Percentiles rank a stretch among this genome's conserved stretches.
Conservation (phyloP, 2,888 invertebrate genomes). For the Abrostola triplasia region DNA sequence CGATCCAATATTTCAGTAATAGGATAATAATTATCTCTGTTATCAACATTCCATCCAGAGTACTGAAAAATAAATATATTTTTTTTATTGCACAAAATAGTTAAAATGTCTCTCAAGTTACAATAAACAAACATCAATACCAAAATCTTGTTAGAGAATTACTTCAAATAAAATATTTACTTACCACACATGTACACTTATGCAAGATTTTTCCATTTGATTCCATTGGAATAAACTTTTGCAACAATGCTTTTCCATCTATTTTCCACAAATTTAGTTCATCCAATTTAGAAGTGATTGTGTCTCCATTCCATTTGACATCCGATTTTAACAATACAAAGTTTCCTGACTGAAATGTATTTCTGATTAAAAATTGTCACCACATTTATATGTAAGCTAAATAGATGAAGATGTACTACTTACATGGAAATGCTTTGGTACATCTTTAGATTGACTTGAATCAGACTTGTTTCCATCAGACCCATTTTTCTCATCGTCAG, state of each 20-base stretch:
- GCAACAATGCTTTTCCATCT: conserved; percentile 90
- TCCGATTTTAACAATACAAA: conserved; percentile 91
- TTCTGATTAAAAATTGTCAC: neutral
- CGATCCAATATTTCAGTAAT: conserved; percentile 87
- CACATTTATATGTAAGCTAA: neutral
- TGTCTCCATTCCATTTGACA: conserved; percentile 88
- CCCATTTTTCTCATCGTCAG: conserved; percentile 86
- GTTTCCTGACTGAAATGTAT: conserved; percentile 88
- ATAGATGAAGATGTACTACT: conserved; percentile 46
- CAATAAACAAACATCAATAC: no score
- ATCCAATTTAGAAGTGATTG: conserved; percentile 85
- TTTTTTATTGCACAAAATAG: neutral
- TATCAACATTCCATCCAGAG: conserved; percentile 89
- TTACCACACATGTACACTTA: conserved; percentile 90
- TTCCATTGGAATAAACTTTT: conserved; percentile 90
- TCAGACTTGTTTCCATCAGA: conserved; percentile 87
- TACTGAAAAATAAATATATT: conserved; percentile 78
- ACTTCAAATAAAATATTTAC: conserved; percentile 51
- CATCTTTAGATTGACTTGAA: conserved; percentile 87
- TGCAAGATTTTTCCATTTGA: conserved; percentile 88
- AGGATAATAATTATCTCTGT: conserved; percentile 89
- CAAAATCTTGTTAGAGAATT: neutral
- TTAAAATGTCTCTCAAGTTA: no score
- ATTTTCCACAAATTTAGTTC: conserved; percentile 91
- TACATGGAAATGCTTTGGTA: conserved; percentile 88